Conservation (phyloP, 2,113 vertebrate species). For the Trichomycterus rosablanca region DNA sequence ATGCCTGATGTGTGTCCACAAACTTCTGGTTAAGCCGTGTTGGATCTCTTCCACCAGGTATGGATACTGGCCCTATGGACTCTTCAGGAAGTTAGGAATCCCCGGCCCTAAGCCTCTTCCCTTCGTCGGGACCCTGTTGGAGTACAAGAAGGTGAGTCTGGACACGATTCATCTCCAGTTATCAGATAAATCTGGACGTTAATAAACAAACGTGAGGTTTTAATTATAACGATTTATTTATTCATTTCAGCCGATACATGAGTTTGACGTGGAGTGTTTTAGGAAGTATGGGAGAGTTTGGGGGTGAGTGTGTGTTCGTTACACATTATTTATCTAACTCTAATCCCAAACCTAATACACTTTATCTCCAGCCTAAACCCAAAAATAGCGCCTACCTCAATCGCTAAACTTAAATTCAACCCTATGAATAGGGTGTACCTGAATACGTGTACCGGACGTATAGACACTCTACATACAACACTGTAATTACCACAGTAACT, state of each 20-base stretch:
- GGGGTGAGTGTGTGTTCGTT: conserved; percentile 57
- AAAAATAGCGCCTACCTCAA: too few relatives aligned
- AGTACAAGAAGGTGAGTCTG: conserved; percentile 57
- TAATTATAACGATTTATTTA: not conserved
- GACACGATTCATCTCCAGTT: too few relatives aligned
- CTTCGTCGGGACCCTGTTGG: conserved; percentile 60
- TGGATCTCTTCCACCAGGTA: conserved; percentile 14
- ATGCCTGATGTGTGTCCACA: too few relatives aligned
- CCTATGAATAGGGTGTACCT: too few relatives aligned
- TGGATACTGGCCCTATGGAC: conserved; percentile 52
- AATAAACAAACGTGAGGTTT: not conserved
- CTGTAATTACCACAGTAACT: too few relatives aligned
- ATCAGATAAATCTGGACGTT: too few relatives aligned
- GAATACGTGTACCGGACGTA: too few relatives aligned
- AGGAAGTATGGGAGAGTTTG: conserved; percentile 67
- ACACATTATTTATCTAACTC: not conserved
- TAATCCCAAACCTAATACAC: too few relatives aligned
- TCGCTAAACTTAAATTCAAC: too few relatives aligned
- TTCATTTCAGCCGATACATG: conserved; percentile 48
- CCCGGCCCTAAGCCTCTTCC: conserved; percentile 65
- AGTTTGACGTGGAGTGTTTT: conserved; percentile 62
- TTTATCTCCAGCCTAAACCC: too few relatives aligned
- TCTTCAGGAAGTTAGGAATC: conserved; percentile 69
- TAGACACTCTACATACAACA: too few relatives aligned
- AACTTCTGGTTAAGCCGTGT: not conserved